Conservation (phyloP, 2,888 invertebrate species). For the Asteroscopus sphinx region DNA sequence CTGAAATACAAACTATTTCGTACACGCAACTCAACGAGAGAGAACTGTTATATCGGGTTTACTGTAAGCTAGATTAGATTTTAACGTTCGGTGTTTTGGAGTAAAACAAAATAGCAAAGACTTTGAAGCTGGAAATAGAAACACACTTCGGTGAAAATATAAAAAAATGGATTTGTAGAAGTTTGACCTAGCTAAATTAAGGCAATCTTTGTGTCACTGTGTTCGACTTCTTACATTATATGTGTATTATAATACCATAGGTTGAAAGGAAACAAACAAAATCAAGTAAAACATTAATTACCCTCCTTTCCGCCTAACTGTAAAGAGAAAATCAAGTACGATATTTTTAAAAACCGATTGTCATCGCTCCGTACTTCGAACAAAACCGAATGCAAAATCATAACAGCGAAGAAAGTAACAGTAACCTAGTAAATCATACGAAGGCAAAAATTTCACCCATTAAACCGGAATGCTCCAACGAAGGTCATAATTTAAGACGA, state of each 20-base stretch:
- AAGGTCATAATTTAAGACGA: slow-evolving; percentile 76
- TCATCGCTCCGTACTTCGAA: slow-evolving; percentile 30
- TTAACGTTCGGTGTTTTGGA: slow-evolving; percentile 39
- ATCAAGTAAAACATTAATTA: slow-evolving; percentile 26
- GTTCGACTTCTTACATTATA: background rate
- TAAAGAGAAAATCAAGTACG: slow-evolving; percentile 34
- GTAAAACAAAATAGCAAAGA: slow-evolving; percentile 32
- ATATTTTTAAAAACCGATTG: slow-evolving; percentile 31
- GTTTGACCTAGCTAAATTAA: slow-evolving; percentile 36
- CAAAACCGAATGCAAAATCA: slow-evolving; percentile 51
- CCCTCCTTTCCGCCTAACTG: slow-evolving; percentile 11
- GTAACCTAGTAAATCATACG: slow-evolving; percentile 66
- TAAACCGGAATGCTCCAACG: slow-evolving; percentile 53
- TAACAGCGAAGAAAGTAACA: slow-evolving; percentile 70
- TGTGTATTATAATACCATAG: slow-evolving; percentile 4
- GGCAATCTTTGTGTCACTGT: slow-evolving; percentile 5
- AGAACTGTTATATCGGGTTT: slow-evolving; percentile 62
- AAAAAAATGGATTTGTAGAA: slow-evolving; percentile 27
- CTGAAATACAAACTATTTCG: slow-evolving; percentile 60
- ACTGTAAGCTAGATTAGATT: slow-evolving; percentile 57
- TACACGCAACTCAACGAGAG: slow-evolving; percentile 61
- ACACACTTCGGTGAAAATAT: slow-evolving; percentile 10
- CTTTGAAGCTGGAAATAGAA: slow-evolving; percentile 8
- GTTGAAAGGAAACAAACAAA: slow-evolving; percentile 23
- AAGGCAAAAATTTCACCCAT: slow-evolving; percentile 65